Conservation (phyloP, 2,888 invertebrate species). For the Nasonia oneida region DNA sequence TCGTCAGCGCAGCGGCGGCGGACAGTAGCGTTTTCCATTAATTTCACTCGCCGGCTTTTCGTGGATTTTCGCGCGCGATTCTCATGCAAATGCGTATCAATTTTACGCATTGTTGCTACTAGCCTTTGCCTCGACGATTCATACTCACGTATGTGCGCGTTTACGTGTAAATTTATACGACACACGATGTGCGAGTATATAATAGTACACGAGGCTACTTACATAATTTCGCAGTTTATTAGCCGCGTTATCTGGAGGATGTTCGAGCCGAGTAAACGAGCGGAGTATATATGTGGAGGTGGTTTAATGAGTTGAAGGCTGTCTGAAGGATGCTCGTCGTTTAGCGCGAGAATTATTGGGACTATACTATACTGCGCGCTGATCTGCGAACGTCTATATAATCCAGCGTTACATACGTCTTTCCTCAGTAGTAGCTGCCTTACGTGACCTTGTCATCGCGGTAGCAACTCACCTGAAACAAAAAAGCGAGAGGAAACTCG, state of each 20-base stretch:
- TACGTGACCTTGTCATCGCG: not conserved
- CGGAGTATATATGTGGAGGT: not conserved
- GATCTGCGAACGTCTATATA: not conserved
- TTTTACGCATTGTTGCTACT: constrained; percentile 32
- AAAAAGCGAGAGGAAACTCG: constrained; percentile 9
- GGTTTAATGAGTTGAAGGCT: constrained; percentile 32
- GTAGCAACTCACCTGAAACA: constrained; percentile 52
- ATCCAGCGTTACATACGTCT: not conserved
- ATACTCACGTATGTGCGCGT: not conserved
- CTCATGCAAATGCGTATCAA: constrained; percentile 57
- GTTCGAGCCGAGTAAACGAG: constrained; percentile 7
- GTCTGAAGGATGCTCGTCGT: constrained; percentile 30
- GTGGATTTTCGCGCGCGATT: constrained; percentile 49
- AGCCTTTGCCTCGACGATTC: not conserved
- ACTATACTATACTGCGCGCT: not conserved
- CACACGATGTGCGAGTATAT: not conserved
- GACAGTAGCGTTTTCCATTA: constrained; percentile 43
- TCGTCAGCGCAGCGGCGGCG: not conserved
- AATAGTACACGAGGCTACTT: constrained; percentile 17
- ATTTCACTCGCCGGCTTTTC: constrained; percentile 35
- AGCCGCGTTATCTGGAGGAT: constrained; percentile 32
- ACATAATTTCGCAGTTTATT: constrained; percentile 52
- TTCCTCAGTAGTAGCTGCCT: not conserved
- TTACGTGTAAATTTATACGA: not conserved
- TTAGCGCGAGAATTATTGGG: constrained; percentile 28